Conservation (phyloP, 2,888 invertebrate genomes). For the Dasypolia templi region DNA sequence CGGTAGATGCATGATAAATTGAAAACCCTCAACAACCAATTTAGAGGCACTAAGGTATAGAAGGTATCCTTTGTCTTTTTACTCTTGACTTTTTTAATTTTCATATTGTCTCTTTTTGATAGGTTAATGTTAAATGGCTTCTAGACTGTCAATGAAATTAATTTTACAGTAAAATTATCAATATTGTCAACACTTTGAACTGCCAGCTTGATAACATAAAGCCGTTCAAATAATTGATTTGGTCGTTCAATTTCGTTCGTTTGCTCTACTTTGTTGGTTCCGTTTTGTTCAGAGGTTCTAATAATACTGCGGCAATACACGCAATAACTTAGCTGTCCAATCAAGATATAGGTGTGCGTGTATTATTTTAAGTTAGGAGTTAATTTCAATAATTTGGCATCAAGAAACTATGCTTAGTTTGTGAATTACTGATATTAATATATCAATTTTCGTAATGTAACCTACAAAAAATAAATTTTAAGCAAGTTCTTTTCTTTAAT, state of each 20-base stretch:
- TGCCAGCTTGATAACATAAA: slow-evolving; percentile 31
- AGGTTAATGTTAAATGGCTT: slow-evolving; percentile 5
- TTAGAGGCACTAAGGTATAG: slow-evolving; percentile 45
- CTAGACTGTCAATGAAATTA: not conserved
- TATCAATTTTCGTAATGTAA: too few relatives aligned
- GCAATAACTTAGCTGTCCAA: not conserved
- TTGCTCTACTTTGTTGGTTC: slow-evolving; percentile 1
- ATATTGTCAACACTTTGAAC: slow-evolving; percentile 31
- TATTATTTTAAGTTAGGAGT: slow-evolving; percentile 9
- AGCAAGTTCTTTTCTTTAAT: too few relatives aligned
- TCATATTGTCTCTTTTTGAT: slow-evolving; percentile 26
- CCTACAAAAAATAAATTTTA: not conserved
- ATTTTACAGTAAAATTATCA: not conserved
- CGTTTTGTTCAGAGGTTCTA: slow-evolving; percentile 14
- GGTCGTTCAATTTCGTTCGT: not conserved
- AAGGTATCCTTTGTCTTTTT: slow-evolving; percentile 47
- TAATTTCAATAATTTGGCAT: not conserved
- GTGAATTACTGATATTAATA: not conserved
- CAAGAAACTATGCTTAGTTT: not conserved
- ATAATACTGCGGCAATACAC: slow-evolving; percentile 16
- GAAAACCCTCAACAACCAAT: slow-evolving; percentile 39
- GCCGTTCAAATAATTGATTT: slow-evolving; percentile 10
- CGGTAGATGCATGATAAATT: slow-evolving; percentile 50
- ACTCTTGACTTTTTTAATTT: slow-evolving; percentile 32
- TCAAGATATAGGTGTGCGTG: not conserved